Evolutionary conservation across 1,140 invertebrate species (phyloP).

Genomic region (Anagrus nilaparvatae): DNA sequence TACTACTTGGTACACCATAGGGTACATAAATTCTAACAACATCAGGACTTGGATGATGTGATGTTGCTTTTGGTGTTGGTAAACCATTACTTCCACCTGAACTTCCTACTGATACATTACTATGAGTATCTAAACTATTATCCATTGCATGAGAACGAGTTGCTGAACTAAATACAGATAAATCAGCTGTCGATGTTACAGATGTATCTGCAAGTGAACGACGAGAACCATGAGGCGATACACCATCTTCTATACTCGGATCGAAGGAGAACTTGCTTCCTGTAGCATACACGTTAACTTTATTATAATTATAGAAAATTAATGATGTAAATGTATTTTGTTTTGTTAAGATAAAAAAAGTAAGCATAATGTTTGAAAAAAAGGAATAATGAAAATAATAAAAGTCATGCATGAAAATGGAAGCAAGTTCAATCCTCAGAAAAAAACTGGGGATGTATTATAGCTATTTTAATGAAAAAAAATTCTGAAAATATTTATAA

Average conservation of each 20-base stretch:
- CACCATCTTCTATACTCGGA: slow-evolving; percentile 55
- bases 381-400: slow-evolving; percentile 7
- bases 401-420: slow-evolving; percentile 19
- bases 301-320: slow-evolving; percentile 1
- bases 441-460: slow-evolving; percentile 1
- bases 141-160: slow-evolving; percentile 61
- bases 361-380: not conserved
- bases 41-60: slow-evolving; percentile 53
- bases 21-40: slow-evolving; percentile 67
- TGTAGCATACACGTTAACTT: slow-evolving; percentile 26
- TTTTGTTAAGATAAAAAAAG: slow-evolving; percentile 7
- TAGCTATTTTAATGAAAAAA: too few relatives aligned
- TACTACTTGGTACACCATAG: slow-evolving; percentile 47
- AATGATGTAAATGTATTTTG: not conserved
- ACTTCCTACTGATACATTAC: slow-evolving; percentile 56
- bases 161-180: slow-evolving; percentile 66
- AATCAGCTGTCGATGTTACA: slow-evolving; percentile 70
- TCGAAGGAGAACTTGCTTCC: slow-evolving; percentile 57
- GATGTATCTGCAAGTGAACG: slow-evolving; percentile 72
- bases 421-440: slow-evolving; percentile 20
- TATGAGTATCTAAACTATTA: slow-evolving; percentile 64
- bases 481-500: too few relatives aligned
- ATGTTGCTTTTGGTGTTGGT: slow-evolving; percentile 53
- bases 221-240: slow-evolving; percentile 57
- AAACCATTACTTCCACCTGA: slow-evolving; percentile 48